These are phyloP conservation scores for Bhutanitis thaidina DNA, from an alignment of 2,888 invertebrate genomes.

Conservation along the genomic window DNA sequence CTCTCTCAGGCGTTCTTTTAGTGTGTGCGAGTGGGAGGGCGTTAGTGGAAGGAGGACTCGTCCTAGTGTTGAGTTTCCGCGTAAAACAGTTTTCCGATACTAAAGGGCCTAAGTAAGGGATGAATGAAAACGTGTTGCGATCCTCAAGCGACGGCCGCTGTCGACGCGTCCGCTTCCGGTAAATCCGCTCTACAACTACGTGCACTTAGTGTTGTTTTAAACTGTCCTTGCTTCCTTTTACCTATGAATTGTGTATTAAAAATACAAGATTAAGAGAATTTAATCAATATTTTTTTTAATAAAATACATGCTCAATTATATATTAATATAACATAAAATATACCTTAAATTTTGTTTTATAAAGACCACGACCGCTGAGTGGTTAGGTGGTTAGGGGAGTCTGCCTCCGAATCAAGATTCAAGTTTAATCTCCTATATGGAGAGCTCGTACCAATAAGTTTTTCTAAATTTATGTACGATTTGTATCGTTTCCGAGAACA, in stretches of 20 bases:
- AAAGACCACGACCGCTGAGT: too few species aligned
- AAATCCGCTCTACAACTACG: slow-evolving; percentile 74
- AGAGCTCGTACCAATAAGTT: too few species aligned
- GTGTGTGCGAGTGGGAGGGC: slow-evolving; percentile 51
- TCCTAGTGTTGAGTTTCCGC: slow-evolving; percentile 71
- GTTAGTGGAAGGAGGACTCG: slow-evolving; percentile 54
- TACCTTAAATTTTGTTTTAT: too few species aligned
- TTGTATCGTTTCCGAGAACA: too few species aligned
- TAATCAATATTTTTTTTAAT: too few species aligned
- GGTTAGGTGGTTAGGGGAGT: too few species aligned
- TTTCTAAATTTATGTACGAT: too few species aligned
- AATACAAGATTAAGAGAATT: too few species aligned
- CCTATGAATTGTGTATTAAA: slow-evolving; percentile 4
- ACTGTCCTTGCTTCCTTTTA: slow-evolving; percentile 30
- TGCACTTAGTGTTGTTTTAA: slow-evolving; percentile 70
- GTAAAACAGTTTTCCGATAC: slow-evolving; percentile 52
- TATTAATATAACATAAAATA: too few species aligned
- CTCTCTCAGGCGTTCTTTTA: slow-evolving; percentile 40
- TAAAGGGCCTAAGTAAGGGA: slow-evolving; percentile 66
- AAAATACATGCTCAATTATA: too few species aligned
- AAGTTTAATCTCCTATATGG: too few species aligned
- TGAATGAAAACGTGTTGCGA: slow-evolving; percentile 79
- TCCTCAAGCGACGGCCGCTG: slow-evolving; percentile 75
- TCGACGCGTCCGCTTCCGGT: slow-evolving; percentile 75
- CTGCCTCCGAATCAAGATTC: too few species aligned